Conservation (phyloP, 2,797 vertebrate genomes). For the Paramormyrops hopkinsi region DNA sequence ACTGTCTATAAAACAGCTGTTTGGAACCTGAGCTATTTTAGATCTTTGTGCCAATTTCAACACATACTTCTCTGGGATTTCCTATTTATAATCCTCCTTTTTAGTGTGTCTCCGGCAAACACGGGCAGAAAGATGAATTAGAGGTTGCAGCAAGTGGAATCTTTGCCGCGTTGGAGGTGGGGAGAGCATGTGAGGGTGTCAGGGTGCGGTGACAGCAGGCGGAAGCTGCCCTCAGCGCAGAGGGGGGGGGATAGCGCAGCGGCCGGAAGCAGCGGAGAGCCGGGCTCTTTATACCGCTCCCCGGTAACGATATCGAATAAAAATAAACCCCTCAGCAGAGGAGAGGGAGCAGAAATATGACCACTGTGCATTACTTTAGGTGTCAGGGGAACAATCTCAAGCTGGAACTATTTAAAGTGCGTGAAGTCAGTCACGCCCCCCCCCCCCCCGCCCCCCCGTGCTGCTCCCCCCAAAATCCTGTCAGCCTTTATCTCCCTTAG, state of each 20-base stretch:
- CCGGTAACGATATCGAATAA: background rate
- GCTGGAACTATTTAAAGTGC: constrained; percentile 11
- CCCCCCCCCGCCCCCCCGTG: background rate
- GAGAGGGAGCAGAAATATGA: background rate
- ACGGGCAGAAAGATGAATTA: background rate
- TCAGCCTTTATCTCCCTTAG: constrained; percentile 3
- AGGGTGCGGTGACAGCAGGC: background rate
- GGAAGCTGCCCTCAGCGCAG: background rate
- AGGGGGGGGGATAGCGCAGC: background rate
- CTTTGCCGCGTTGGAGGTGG: background rate
- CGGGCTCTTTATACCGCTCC: background rate
- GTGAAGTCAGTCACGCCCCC: background rate
- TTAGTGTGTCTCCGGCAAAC: background rate
- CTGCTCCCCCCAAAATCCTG: background rate
- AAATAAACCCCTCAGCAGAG: background rate
- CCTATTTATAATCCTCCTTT: constrained; percentile 3
- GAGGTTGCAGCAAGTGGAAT: background rate
- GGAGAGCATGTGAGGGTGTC: background rate
- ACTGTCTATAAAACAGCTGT: background rate
- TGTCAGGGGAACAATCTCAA: background rate
- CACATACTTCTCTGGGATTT: background rate
- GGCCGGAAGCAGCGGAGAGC: background rate
- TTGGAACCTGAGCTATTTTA: background rate
- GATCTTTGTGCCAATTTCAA: background rate
- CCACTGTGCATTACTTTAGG: constrained; percentile 3